Evolutionary conservation across 2,113 vertebrate species (phyloP).

Genomic region (Clinocottus analis): DNA sequence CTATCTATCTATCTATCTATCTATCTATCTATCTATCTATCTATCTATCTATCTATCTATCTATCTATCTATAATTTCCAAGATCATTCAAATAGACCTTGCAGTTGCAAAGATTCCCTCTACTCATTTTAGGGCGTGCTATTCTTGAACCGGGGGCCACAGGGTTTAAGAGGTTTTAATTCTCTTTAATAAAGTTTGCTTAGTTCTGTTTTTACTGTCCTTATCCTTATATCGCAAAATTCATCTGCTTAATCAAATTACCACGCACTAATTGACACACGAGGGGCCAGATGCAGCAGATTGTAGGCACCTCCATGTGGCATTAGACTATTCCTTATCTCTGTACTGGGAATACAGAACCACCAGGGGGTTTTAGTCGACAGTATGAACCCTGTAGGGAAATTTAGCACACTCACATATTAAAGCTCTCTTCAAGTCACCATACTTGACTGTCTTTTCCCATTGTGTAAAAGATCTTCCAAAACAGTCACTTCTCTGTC

Average conservation of each 20-base stretch:
- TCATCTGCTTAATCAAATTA: not conserved
- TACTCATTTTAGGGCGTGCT: not conserved
- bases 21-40: no score
- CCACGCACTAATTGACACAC: slow-evolving; percentile 10
- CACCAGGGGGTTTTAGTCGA: not conserved
- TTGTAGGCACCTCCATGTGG: not conserved
- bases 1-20: no score
- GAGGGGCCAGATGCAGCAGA: not conserved
- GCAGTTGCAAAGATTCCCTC: not conserved
- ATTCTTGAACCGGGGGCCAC: not conserved
- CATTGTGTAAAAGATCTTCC: not conserved
- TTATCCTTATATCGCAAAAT: not conserved
- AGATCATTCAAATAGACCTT: not conserved
- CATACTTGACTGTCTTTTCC: not conserved
- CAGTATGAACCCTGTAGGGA: slow-evolving; percentile 1
- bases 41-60: no score
- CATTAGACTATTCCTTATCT: not conserved
- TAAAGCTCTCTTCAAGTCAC: not conserved
- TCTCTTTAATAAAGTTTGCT: not conserved
- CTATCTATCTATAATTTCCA: not conserved
- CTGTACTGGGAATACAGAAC: not conserved
- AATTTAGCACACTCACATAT: not conserved
- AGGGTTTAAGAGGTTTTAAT: not conserved
- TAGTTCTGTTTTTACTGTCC: not conserved
- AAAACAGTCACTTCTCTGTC: not conserved